A percentile compares a stretch with the other conserved stretches of the same genome.
These are phyloP conservation scores for Opisthocomus hoazin DNA, from an alignment of 2,113 vertebrate genomes.

Conservation along the genomic window DNA sequence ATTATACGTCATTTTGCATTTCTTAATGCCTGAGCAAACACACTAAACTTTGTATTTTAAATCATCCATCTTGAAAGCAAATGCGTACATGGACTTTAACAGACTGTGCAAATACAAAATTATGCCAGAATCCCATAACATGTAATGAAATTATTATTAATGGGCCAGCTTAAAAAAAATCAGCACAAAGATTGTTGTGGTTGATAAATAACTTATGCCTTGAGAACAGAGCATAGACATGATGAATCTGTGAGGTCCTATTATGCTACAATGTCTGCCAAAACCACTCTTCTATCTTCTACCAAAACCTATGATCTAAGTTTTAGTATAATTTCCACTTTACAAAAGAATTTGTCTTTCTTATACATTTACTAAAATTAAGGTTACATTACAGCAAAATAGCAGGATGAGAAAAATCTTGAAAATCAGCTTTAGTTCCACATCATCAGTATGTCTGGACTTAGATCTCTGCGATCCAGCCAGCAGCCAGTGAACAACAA, in stretches of 20 bases:
- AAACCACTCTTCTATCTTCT: background rate
- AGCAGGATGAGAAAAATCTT: background rate
- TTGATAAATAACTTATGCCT: background rate
- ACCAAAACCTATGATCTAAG: background rate
- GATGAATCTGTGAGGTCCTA: background rate
- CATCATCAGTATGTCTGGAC: background rate
- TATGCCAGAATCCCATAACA: background rate
- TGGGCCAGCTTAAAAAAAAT: background rate
- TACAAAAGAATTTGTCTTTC: background rate
- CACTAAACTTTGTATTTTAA: background rate
- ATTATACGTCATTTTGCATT: background rate
- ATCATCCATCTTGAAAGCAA: background rate
- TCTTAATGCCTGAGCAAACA: background rate
- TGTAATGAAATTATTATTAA: background rate
- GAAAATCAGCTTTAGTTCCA: background rate
- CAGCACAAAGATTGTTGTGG: background rate
- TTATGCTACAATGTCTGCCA: background rate
- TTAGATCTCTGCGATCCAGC: background rate
- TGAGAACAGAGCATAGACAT: background rate
- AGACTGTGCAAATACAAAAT: background rate
- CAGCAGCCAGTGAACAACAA: background rate
- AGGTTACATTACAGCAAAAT: background rate
- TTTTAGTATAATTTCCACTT: background rate
- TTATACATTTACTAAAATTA: background rate
- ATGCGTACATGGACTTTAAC: background rate